Evolutionary conservation across 2,888 invertebrate species (phyloP).

Genomic region (Oscheius sp.): DNA sequence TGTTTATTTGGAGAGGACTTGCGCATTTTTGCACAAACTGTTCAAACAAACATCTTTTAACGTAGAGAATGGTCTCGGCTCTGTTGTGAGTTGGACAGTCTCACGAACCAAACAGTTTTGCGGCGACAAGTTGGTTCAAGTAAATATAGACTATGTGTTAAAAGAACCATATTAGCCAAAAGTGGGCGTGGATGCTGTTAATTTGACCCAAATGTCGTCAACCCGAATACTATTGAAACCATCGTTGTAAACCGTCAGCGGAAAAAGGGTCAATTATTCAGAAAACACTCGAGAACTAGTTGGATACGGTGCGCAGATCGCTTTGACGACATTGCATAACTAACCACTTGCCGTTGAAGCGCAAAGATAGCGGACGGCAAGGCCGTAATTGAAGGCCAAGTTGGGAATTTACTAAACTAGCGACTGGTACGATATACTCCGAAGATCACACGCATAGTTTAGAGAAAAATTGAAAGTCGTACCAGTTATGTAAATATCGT

Average conservation of each 20-base stretch:
- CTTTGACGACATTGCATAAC: conserved; percentile 5
- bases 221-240: conserved; percentile 30
- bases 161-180: neutral
- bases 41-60: conserved; percentile 38
- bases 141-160: conserved; percentile 1
- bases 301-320: conserved; percentile 8
- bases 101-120: conserved; percentile 20
- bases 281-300: conserved; percentile 33
- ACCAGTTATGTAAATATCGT: conserved; percentile 19
- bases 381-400: conserved; percentile 13
- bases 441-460: conserved; percentile 1
- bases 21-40: conserved; percentile 34
- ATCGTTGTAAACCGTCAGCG: conserved; percentile 27
- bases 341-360: conserved; percentile 16
- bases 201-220: conserved; percentile 30
- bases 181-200: neutral
- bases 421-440: conserved; percentile 8
- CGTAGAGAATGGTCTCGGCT: conserved; percentile 27
- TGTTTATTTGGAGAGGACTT: conserved; percentile 34
- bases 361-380: conserved; percentile 18
- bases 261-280: conserved; percentile 35
- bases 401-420: conserved; percentile 12
- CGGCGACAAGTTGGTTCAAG: conserved; percentile 6
- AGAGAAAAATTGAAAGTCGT: neutral
- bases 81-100: conserved; percentile 20